Base-by-base conservation (phyloP, 2,113 vertebrate species). In the Hippocampus abdominalis region DNA sequence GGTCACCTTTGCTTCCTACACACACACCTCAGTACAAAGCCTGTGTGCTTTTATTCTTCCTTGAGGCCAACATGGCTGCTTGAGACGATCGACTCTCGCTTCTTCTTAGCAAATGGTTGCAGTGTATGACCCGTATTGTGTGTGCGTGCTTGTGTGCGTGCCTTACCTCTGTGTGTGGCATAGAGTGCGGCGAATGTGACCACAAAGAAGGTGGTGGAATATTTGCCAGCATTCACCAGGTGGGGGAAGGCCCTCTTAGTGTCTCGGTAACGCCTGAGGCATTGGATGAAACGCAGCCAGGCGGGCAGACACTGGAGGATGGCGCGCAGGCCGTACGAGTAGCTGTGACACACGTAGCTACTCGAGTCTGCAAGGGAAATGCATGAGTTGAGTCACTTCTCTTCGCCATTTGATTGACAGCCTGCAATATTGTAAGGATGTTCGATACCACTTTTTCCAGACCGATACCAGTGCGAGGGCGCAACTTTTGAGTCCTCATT, bases 301-400 rank as follows among this genome's bases (percentile, higher is more conserved):
- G 98, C 98, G 6, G 98, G 98, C 89, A 99, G 93, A 90, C 97
- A 99, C 89, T 99, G 95, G 91, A 99, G 96, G 84, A 99, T 84
- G 36, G 98, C 96, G 39, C 96, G 94, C 69, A 99, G 91, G 40
- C 97, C 98, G 66, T 99, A 99, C 0, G 94, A 94, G 74, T 98
- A 99, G 66, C 90, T 94, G 90, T 97, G 90, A 88, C 98, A 98
- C 49, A 93, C 23, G 16, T 51, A 79, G 42, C 64, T 29, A 0
- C 18, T 54, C 10, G 77, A 10, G 27, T 71, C 90, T 91, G 8
- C 13, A 61, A 53, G 0, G 15, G 63, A 12, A 70, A 59, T 4
- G 8, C 25, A 72, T 5, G 13, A 23, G 13, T 68, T 46, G 11
- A 39, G 29, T 1, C 9, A 29, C 13, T 49, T 60, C 64, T 69